These are phyloP conservation scores for Anser cygnoides DNA, from an alignment of 2,113 vertebrate species.

Conservation along the genomic window DNA sequence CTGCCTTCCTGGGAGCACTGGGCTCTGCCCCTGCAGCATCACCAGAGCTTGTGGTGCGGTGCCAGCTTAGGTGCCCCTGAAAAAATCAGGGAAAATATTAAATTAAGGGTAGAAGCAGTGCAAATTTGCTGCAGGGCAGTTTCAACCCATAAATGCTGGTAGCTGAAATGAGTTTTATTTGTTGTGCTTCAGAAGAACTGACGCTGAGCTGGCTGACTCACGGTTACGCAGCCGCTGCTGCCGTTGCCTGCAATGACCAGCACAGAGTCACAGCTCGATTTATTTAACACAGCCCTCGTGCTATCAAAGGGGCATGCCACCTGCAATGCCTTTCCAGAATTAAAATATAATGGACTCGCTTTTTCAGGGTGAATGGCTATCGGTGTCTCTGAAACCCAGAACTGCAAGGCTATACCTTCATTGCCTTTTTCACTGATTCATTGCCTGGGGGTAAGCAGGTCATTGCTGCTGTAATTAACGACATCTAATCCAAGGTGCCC, in stretches of 20 bases:
- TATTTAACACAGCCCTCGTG: background rate
- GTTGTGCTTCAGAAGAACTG: background rate
- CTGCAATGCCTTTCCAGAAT: background rate
- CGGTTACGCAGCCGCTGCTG: background rate
- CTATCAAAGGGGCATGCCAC: fast-evolving
- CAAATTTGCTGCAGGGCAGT: background rate
- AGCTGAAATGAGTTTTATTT: background rate
- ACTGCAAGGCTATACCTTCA: background rate
- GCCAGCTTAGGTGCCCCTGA: background rate
- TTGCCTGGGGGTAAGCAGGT: fast-evolving
- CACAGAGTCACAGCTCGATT: background rate
- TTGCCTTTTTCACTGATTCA: background rate
- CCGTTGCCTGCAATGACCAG: background rate
- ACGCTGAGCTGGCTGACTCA: background rate
- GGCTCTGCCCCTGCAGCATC: background rate
- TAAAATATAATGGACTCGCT: background rate
- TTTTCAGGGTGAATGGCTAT: background rate
- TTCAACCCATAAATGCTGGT: background rate
- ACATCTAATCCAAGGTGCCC: background rate
- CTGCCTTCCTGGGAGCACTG: fast-evolving
- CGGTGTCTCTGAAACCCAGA: background rate
- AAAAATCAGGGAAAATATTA: background rate
- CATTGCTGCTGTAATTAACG: background rate
- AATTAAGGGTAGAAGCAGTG: background rate
- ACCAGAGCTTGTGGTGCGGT: fast-evolving